These are phyloP conservation scores for Petrocephalus schoutedeni DNA, from an alignment of 2,797 vertebrate genomes.

Conservation along the genomic window DNA sequence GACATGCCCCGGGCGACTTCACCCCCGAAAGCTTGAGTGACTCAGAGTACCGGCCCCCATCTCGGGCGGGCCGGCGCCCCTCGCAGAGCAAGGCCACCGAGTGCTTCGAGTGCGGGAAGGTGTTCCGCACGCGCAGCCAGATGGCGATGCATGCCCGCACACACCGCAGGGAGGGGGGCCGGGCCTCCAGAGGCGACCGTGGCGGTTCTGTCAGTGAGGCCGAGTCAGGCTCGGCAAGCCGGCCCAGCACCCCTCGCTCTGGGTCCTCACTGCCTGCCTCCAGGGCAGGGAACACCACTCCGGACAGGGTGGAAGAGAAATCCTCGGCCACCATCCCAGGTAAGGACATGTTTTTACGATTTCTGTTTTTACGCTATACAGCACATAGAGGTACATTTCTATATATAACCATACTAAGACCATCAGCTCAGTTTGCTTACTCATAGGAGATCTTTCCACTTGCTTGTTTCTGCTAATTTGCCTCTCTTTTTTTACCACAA, in stretches of 20 bases:
- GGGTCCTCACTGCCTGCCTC: constrained; percentile 70
- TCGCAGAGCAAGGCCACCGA: constrained; percentile 77
- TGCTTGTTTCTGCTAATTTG: not conserved
- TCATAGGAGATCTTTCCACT: not conserved
- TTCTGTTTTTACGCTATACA: not conserved
- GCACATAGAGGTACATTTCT: not conserved
- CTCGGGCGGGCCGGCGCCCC: constrained; percentile 66
- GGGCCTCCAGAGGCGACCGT: constrained; percentile 52
- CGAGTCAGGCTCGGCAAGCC: constrained; percentile 74
- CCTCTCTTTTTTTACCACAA: not conserved
- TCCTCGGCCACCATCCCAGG: not conserved
- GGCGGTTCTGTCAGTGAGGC: constrained; percentile 80
- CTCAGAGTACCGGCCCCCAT: constrained; percentile 72
- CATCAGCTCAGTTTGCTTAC: not conserved
- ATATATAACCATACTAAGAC: not conserved
- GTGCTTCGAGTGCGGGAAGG: constrained; percentile 90
- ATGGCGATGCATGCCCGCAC: constrained; percentile 86
- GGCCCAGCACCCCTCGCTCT: constrained; percentile 79
- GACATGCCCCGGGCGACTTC: constrained; percentile 55
- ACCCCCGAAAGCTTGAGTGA: constrained; percentile 61
- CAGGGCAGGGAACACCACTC: constrained; percentile 61
- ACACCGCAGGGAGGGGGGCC: constrained; percentile 69
- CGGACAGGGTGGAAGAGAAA: constrained; percentile 43
- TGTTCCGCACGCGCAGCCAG: constrained; percentile 90
- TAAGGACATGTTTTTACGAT: not conserved